Percentiles rank a stretch among this genome's conserved stretches.
Evolutionary conservation across 2,113 vertebrate genomes (phyloP).

Genomic region (Ptilonorhynchus violaceus): DNA sequence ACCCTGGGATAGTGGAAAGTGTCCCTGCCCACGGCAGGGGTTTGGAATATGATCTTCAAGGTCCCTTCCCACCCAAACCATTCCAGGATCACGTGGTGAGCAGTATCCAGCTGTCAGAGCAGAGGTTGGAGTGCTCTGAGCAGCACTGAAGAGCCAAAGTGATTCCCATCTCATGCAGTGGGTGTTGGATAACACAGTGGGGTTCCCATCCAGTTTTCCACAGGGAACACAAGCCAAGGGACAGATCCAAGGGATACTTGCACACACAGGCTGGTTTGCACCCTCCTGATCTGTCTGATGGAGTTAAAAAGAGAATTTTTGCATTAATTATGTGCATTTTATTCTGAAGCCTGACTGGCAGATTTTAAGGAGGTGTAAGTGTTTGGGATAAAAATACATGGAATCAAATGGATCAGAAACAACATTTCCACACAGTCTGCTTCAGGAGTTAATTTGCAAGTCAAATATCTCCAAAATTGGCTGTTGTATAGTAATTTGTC

Average conservation of each 20-base stretch:
- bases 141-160: neutral
- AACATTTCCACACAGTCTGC: neutral
- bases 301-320: neutral
- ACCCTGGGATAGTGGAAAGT: fast-evolving
- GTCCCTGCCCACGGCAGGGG: neutral
- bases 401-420: neutral
- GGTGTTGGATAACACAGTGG: neutral
- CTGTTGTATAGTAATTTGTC: neutral
- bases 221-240: neutral
- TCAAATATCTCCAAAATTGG: neutral
- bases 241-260: neutral
- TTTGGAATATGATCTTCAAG: fast-evolving
- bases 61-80: neutral
- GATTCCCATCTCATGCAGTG: fast-evolving
- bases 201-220: fast-evolving
- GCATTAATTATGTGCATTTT: neutral
- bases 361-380: neutral
- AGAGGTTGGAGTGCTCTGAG: neutral
- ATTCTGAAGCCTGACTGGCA: neutral
- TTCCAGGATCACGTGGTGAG: neutral
- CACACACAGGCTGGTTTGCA: neutral
- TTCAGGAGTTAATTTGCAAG: neutral
- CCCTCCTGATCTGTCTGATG: neutral
- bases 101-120: neutral
- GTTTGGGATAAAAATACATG: neutral